Evolutionary conservation across 2,797 vertebrate genomes (phyloP).

Genomic region (Poecilia velifera): DNA sequence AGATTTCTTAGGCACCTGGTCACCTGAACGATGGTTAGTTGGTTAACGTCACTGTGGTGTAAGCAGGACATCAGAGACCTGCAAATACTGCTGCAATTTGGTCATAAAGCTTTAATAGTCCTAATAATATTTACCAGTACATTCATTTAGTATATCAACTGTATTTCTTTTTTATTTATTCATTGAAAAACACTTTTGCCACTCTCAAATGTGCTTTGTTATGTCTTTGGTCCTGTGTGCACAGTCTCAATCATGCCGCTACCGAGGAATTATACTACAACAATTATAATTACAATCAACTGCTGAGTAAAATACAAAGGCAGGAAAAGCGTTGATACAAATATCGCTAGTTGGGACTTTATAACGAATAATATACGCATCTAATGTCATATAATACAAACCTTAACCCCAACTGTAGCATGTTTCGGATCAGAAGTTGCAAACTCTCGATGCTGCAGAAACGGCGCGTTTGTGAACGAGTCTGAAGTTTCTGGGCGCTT

Average conservation of each 20-base stretch:
- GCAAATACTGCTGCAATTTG: slow-evolving; percentile 19
- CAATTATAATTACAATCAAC: slow-evolving; percentile 62
- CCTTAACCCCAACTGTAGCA: slow-evolving; percentile 22
- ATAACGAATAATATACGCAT: slow-evolving; percentile 36
- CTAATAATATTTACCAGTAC: slow-evolving; percentile 17
- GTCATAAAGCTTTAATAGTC: slow-evolving; percentile 4
- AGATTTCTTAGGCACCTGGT: slow-evolving; percentile 7
- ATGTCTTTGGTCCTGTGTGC: slow-evolving; percentile 77
- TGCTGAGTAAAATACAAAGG: slow-evolving; percentile 54
- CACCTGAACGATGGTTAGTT: neutral
- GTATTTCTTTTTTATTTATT: neutral
- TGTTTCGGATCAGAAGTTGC: slow-evolving; percentile 21
- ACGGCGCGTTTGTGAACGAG: slow-evolving; percentile 15
- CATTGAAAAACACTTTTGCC: neutral
- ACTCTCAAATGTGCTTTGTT: slow-evolving; percentile 27
- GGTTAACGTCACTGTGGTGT: neutral
- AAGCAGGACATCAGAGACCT: neutral
- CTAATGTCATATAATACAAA: slow-evolving; percentile 39
- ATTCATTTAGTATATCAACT: slow-evolving; percentile 1
- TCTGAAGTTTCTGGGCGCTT: slow-evolving; percentile 38
- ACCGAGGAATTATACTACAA: slow-evolving; percentile 43
- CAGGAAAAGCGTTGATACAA: slow-evolving; percentile 41
- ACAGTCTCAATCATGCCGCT: slow-evolving; percentile 49
- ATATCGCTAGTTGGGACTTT: slow-evolving; percentile 45
- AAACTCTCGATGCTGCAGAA: slow-evolving; percentile 22